A percentile compares a stretch with the other conserved stretches of the same genome.
phyloP scores from a whole-genome alignment of 1,140 invertebrate species.

The Drosophila setifemur region DNA sequence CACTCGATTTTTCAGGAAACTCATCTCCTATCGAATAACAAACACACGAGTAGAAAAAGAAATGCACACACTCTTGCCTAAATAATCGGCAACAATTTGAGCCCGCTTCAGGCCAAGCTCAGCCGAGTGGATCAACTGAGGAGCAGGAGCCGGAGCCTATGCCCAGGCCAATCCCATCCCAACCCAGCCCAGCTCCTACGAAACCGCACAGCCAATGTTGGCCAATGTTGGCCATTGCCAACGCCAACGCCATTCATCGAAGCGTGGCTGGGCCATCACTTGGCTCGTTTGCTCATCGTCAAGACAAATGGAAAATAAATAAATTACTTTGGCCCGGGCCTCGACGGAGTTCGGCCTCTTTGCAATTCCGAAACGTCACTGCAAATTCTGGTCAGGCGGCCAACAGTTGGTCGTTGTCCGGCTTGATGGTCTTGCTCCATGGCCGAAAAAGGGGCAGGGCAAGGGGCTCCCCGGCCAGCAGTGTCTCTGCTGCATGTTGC shows the following conservation, averaged over 20 bases:
- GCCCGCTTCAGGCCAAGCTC: not conserved
- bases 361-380: slow-evolving; percentile 72
- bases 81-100: slow-evolving; percentile 8
- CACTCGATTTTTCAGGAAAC: too few species aligned
- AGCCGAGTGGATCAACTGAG: slow-evolving; percentile 18
- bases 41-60: too few species aligned
- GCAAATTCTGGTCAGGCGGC: slow-evolving; percentile 55
- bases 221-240: slow-evolving; percentile 7
- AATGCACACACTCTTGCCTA: not conserved
- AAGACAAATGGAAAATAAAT: slow-evolving; percentile 81
- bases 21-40: too few species aligned
- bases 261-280: slow-evolving; percentile 69
- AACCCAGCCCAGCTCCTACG: not conserved
- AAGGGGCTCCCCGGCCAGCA: slow-evolving; percentile 10
- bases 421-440: slow-evolving; percentile 44
- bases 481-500: slow-evolving; percentile 40
- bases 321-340: slow-evolving; percentile 67
- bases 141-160: not conserved
- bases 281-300: slow-evolving; percentile 80
- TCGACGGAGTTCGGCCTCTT: slow-evolving; percentile 62
- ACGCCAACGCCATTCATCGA: slow-evolving; percentile 72
- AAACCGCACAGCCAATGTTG: not conserved
- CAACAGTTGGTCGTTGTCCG: slow-evolving; percentile 66
- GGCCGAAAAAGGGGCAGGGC: not conserved
- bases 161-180: not conserved